These are phyloP conservation scores for Vollenhovia emeryi DNA, from an alignment of 1,140 invertebrate genomes.

Conservation along the genomic window DNA sequence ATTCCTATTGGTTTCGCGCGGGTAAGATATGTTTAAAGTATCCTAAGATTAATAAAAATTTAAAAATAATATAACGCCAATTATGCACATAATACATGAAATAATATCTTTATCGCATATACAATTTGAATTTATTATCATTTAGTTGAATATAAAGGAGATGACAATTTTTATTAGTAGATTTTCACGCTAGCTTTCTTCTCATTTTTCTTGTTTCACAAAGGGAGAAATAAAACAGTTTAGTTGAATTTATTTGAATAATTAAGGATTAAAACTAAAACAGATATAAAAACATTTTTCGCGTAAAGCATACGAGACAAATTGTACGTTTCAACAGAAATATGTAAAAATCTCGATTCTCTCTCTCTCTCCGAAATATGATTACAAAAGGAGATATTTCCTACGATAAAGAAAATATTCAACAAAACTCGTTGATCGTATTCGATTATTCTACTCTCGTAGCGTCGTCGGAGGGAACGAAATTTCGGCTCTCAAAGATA, in stretches of 20 bases:
- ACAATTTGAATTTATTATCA: neutral
- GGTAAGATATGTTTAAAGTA: neutral
- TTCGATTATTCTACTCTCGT: neutral
- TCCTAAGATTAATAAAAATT: neutral
- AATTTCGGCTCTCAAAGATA: conserved; percentile 33
- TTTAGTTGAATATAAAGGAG: neutral
- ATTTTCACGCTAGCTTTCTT: neutral
- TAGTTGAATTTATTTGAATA: neutral
- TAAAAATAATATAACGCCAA: neutral
- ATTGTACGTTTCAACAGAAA: conserved; percentile 4
- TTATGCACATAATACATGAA: neutral
- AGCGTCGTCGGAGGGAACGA: neutral
- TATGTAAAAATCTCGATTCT: conserved; percentile 2
- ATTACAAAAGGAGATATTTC: neutral
- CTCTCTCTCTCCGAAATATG: neutral
- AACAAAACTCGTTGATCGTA: neutral
- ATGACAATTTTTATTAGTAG: neutral
- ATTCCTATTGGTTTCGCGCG: neutral
- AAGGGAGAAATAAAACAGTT: neutral
- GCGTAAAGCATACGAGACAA: neutral
- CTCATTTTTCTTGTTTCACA: neutral
- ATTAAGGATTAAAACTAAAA: conserved; percentile 16
- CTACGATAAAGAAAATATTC: neutral
- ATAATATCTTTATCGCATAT: neutral
- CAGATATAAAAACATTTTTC: neutral